Percentiles rank a stretch among this genome's conserved stretches.
phyloP scores from a whole-genome alignment of 2,888 invertebrate genomes.

The Drosophila borborema region DNA sequence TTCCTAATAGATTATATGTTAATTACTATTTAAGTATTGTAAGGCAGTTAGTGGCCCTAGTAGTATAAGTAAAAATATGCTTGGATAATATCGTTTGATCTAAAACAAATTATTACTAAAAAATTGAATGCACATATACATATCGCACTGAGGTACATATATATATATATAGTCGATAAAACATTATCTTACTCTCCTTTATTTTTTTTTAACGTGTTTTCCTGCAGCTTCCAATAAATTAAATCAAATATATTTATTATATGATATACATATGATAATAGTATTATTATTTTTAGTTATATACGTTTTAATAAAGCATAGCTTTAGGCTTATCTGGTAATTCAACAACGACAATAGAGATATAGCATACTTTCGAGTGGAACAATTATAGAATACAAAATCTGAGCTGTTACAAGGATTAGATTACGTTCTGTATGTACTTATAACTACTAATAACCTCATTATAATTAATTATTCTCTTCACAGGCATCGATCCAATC shows the following conservation, averaged over 20 bases:
- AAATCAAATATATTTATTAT: not conserved
- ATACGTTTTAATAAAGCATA: not conserved
- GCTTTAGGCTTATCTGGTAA: not conserved
- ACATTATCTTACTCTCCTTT: no score
- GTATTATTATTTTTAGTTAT: no score
- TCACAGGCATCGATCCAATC: conserved; percentile 99
- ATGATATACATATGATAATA: not conserved
- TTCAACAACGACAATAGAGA: not conserved
- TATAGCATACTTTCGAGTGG: conserved; percentile 1
- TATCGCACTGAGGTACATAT: no score
- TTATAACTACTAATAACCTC: conserved; percentile 86
- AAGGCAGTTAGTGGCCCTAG: no score
- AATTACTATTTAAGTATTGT: no score
- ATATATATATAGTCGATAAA: no score
- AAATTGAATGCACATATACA: no score
- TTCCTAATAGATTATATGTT: no score
- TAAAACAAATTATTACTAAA: no score
- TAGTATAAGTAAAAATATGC: no score
- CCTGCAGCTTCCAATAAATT: not conserved
- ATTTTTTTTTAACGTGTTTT: not conserved
- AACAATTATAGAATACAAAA: not conserved
- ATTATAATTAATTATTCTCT: conserved; percentile 80
- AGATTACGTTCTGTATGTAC: not conserved
- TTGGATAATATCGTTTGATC: no score
- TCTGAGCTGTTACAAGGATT: not conserved